Percentiles rank a stretch among this genome's conserved stretches.
These are phyloP conservation scores for Athalia circularis DNA, from an alignment of 2,888 invertebrate species.

Conservation along the genomic window DNA sequence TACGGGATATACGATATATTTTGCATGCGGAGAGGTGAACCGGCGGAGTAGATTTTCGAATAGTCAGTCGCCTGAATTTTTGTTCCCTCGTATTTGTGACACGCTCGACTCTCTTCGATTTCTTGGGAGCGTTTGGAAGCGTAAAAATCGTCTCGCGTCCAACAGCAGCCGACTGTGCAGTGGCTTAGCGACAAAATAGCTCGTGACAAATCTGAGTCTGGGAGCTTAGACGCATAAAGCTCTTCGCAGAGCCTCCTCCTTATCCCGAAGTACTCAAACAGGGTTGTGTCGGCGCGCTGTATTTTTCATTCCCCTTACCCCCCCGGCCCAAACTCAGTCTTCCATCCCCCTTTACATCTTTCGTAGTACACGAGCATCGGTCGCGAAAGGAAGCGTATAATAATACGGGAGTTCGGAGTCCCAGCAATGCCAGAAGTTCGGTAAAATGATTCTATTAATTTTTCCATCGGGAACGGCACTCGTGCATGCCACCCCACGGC, in stretches of 20 bases:
- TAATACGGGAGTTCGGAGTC: constrained; percentile 22
- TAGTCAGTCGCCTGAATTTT: no score
- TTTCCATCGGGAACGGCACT: constrained; percentile 71
- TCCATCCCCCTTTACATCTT: constrained; percentile 41
- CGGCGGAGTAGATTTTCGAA: no score
- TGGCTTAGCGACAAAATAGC: constrained; percentile 46
- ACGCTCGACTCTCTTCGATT: no score
- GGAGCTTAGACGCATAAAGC: constrained; percentile 64
- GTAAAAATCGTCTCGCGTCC: not conserved
- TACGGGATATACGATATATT: no score
- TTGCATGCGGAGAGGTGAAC: no score
- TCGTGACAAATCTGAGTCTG: constrained; percentile 65
- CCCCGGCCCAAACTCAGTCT: constrained; percentile 46
- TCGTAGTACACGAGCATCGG: constrained; percentile 46
- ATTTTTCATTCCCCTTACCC: constrained; percentile 60
- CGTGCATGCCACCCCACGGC: constrained; percentile 69
- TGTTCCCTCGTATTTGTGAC: no score
- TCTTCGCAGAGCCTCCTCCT: constrained; percentile 51
- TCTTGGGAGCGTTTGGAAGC: no score
- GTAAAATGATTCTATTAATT: constrained; percentile 73
- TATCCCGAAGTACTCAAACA: constrained; percentile 55
- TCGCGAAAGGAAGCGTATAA: constrained; percentile 37
- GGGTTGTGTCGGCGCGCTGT: constrained; percentile 54
- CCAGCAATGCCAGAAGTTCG: constrained; percentile 58
- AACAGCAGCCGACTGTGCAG: constrained; percentile 1